Percentiles rank a stretch among this genome's conserved stretches.
Conservation (phyloP, 2,113 vertebrate species). For the Chloropsis cyanopogon region DNA sequence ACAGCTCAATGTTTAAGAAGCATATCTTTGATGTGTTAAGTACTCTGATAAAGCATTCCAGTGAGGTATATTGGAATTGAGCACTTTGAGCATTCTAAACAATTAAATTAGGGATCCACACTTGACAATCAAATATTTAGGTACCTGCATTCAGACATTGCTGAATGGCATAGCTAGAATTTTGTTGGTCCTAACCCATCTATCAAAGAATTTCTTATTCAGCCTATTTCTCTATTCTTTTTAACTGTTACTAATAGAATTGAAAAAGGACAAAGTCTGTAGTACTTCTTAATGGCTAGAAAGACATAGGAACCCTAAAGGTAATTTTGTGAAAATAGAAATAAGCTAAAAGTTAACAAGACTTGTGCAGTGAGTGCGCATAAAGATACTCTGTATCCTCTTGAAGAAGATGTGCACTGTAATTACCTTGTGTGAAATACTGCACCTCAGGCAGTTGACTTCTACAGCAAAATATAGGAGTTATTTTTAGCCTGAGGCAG, state of each 20-base stretch:
- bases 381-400: background rate
- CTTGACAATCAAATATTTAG: background rate
- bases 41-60: background rate
- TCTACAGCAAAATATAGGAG: background rate
- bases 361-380: background rate
- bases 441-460: background rate
- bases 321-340: background rate
- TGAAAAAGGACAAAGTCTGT: background rate
- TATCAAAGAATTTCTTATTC: background rate
- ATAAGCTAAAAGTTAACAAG: background rate
- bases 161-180: background rate
- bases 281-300: background rate
- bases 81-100: background rate
- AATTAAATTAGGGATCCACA: background rate
- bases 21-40: background rate
- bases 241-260: background rate
- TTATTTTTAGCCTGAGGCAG: slow-evolving; percentile 11
- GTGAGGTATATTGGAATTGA: background rate
- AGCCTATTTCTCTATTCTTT: background rate
- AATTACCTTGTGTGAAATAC: background rate
- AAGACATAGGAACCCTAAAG: background rate
- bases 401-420: background rate
- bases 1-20: background rate
- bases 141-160: background rate
- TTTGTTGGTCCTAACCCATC: background rate